These are phyloP conservation scores for Papilio polyxenes DNA, from an alignment of 1,140 invertebrate species.

Conservation along the genomic window DNA sequence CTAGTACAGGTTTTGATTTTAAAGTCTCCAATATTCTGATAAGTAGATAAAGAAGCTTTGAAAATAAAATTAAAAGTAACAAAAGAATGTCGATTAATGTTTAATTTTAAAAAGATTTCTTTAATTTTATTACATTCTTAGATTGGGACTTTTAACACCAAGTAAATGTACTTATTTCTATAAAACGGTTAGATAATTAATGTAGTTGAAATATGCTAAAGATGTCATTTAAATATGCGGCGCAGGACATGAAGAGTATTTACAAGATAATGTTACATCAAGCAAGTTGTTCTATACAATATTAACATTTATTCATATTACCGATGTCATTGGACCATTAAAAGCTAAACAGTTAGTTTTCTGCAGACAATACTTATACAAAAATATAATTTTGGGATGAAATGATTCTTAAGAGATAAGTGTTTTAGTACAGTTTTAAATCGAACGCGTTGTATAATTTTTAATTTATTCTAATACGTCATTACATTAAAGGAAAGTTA, in stretches of 20 bases:
- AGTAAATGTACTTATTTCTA: constrained; percentile 43
- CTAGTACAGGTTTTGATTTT: constrained; percentile 35
- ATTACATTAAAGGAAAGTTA: constrained; percentile 29
- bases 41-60: constrained; percentile 15
- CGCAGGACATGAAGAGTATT: constrained; percentile 50
- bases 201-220: constrained; percentile 25
- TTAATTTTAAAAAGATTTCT: constrained; percentile 38
- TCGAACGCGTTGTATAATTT: constrained; percentile 41
- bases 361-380: constrained; percentile 74
- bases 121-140: constrained; percentile 60
- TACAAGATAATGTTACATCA: constrained; percentile 51
- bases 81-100: constrained; percentile 40
- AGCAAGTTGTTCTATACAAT: constrained; percentile 52
- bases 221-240: constrained; percentile 45
- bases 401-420: constrained; percentile 59
- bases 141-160: constrained; percentile 61
- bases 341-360: constrained; percentile 66
- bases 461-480: constrained; percentile 43
- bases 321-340: constrained; percentile 67
- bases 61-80: constrained; percentile 33
- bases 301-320: constrained; percentile 48
- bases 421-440: constrained; percentile 45
- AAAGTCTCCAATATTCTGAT: constrained; percentile 35
- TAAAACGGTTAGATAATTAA: constrained; percentile 37
- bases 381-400: constrained; percentile 76